A percentile compares a stretch with the other conserved stretches of the same genome.
These are phyloP conservation scores for Camptogramma bilineatum DNA, from an alignment of 2,888 invertebrate genomes.

Conservation along the genomic window DNA sequence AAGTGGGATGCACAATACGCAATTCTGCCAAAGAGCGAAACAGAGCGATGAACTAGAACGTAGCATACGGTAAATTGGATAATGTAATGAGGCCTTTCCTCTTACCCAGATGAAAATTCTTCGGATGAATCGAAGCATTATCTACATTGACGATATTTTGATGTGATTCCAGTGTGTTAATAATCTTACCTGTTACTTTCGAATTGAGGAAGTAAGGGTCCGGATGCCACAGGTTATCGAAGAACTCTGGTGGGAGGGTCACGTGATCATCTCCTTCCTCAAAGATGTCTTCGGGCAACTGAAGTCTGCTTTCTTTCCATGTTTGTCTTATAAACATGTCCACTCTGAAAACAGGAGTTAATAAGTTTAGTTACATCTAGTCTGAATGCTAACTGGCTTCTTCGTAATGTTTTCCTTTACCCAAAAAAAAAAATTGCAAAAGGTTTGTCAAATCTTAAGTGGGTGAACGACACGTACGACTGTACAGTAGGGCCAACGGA, in stretches of 20 bases:
- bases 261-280: conserved; percentile 93
- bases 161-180: neutral
- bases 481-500: too few species aligned
- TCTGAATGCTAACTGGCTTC: too few species aligned
- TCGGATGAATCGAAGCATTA: neutral
- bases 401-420: too few species aligned
- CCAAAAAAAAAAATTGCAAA: too few species aligned
- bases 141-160: neutral
- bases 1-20: too few species aligned
- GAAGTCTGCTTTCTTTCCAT: conserved; percentile 91
- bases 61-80: too few species aligned
- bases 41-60: too few species aligned
- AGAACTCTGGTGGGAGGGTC: conserved; percentile 91
- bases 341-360: conserved; percentile 82
- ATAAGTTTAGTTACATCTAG: neutral
- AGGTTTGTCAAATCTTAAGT: too few species aligned
- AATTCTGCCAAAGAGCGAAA: too few species aligned
- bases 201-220: conserved; percentile 94
- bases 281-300: conserved; percentile 91
- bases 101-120: neutral
- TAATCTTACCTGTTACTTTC: conserved; percentile 89
- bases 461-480: too few species aligned
- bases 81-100: neutral
- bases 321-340: conserved; percentile 94
- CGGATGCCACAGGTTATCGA: conserved; percentile 94